Base-by-base conservation (phyloP, 2,888 invertebrate species). In the Linnaemya vulpina region DNA sequence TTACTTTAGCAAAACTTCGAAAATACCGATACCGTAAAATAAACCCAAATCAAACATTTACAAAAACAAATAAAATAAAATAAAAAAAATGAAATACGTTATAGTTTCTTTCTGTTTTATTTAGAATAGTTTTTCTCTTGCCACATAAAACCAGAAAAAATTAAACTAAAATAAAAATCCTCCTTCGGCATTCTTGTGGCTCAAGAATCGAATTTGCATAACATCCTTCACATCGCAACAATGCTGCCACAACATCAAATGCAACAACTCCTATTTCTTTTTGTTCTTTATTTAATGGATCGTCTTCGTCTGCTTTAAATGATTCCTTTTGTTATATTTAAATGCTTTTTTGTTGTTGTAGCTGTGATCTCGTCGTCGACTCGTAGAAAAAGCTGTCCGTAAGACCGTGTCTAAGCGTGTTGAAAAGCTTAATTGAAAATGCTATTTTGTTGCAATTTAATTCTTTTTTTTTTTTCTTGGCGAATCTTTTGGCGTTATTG, bases 401-500 rank as follows among this genome's bases (percentile, higher is more conserved):
- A 68, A 81, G 81, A 77, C 81, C 73, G 73, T 77, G 76, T 76
- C 67, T 84, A 73, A 84, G 84, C 87, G 87, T 84, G 86, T 86
- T 84, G 87, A 83, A 86, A 86, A 86, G 86, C 86, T 87, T 86
- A 87, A 87, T 87, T 87, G 87, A 86, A 87, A 86, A 84, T 84
- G 51, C 60, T 53, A 58, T 78, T 78, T 62, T 67, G 49, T 73
- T 73, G 77, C 76, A 8, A 38, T 30, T 55, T 53, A 17, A 15
- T 60, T 20, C n/a, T 67, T 49, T 30, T 60, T 46, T 20, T 51
- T 51, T 17, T 53, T 74, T 60, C 80, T 76, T 77, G 76, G 62
- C 80, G 68, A 77, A 53, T 77, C 30, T 30, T 30, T 30, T 30
- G 30, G 30, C 30, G 30, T 30, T 30, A 30, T 77, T 76, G 76